Conservation (phyloP, 2,888 invertebrate species). For the Troides helena region DNA sequence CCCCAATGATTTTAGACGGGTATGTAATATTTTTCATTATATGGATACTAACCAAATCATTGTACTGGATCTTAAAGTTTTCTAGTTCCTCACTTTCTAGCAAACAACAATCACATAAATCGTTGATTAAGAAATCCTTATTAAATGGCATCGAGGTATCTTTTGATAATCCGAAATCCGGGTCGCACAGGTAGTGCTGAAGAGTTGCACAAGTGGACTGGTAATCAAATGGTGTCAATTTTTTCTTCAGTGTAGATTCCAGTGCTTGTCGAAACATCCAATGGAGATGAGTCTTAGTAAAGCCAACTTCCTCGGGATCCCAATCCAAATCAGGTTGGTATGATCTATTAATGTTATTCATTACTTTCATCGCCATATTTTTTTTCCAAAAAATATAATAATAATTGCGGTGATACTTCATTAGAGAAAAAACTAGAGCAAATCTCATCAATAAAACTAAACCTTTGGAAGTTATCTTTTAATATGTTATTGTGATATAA, state of each 20-base stretch:
- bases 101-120: slow-evolving; percentile 62
- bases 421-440: too few species aligned
- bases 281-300: slow-evolving; percentile 51
- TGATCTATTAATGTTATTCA: slow-evolving; percentile 44
- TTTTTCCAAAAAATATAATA: too few species aligned
- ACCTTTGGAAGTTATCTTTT: too few species aligned
- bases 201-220: slow-evolving; percentile 45
- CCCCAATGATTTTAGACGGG: too few species aligned
- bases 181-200: slow-evolving; percentile 59
- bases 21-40: background rate
- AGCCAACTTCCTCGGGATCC: slow-evolving; percentile 55
- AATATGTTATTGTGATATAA: too few species aligned
- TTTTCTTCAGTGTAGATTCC: slow-evolving; percentile 50
- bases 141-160: slow-evolving; percentile 46
- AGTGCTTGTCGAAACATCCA: slow-evolving; percentile 73
- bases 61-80: slow-evolving; percentile 40
- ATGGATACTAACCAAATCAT: slow-evolving; percentile 42
- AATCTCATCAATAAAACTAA: too few species aligned
- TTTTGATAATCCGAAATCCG: slow-evolving; percentile 62
- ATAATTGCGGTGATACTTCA: too few species aligned
- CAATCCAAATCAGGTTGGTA: slow-evolving; percentile 66
- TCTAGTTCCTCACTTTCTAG: slow-evolving; percentile 54
- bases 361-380: too few species aligned
- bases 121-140: slow-evolving; percentile 45
- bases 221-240: slow-evolving; percentile 45